Conservation (phyloP, 2,797 vertebrate genomes). For the Helostoma temminkii region DNA sequence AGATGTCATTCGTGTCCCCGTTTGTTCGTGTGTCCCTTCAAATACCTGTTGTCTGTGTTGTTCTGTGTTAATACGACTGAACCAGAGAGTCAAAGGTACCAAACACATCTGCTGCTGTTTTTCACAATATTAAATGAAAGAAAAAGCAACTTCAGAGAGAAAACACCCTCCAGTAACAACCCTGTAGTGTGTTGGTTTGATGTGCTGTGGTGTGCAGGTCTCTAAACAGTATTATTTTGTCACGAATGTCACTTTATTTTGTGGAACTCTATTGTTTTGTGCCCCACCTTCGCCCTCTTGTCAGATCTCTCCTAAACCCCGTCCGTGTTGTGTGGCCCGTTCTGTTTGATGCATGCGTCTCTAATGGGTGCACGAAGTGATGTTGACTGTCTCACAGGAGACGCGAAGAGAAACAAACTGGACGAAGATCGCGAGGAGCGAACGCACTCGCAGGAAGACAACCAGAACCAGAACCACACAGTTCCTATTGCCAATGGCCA, state of each 20-base stretch:
- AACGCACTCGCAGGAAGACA: conserved; percentile 61
- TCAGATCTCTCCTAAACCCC: conserved; percentile 64
- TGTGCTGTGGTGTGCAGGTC: conserved; percentile 9
- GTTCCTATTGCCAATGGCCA: conserved; percentile 74
- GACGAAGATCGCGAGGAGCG: conserved; percentile 48
- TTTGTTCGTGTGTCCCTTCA: conserved; percentile 40
- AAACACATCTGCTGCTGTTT: not conserved
- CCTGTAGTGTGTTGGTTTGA: conserved; percentile 14
- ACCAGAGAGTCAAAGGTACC: conserved; percentile 6
- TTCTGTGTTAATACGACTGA: conserved; percentile 22
- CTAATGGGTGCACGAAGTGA: conserved; percentile 81
- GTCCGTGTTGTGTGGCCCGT: conserved; percentile 52
- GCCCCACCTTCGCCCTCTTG: conserved; percentile 52
- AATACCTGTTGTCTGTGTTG: conserved; percentile 36
- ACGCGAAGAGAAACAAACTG: conserved; percentile 57
- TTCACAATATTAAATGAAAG: conserved; percentile 1
- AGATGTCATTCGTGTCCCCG: conserved; percentile 34
- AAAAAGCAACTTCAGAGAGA: conserved; percentile 40
- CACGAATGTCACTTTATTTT: conserved; percentile 47
- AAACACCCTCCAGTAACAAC: conserved; percentile 31
- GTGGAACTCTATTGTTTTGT: conserved; percentile 41
- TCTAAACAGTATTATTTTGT: conserved; percentile 19
- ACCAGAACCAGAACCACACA: conserved; percentile 72
- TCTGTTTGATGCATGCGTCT: conserved; percentile 76
- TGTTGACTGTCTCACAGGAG: conserved; percentile 86